Conservation (phyloP, 2,888 invertebrate genomes). For the Nomada fucata region DNA sequence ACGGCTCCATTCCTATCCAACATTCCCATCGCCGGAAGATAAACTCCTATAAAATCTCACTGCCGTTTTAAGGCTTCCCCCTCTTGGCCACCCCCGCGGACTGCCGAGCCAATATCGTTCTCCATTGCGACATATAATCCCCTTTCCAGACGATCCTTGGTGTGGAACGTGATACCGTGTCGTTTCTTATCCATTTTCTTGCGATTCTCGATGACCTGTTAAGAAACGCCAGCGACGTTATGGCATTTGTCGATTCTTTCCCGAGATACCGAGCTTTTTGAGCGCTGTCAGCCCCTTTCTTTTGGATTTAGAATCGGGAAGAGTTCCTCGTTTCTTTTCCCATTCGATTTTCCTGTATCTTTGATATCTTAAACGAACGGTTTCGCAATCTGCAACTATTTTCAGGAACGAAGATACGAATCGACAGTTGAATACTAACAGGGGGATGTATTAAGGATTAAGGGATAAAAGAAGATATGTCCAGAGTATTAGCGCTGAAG, state of each 20-base stretch:
- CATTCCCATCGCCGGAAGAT: slow-evolving; percentile 77
- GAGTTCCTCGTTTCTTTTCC: background rate
- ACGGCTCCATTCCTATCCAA: slow-evolving; percentile 72
- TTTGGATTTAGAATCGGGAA: background rate
- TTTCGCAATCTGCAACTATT: too few relatives aligned
- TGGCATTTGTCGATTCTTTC: background rate
- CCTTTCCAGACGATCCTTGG: slow-evolving; percentile 38
- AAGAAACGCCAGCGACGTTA: background rate
- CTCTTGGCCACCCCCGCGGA: slow-evolving; percentile 40
- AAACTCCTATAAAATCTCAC: slow-evolving; percentile 80
- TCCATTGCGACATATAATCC: slow-evolving; percentile 64
- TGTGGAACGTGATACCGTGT: slow-evolving; percentile 16
- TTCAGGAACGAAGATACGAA: too few relatives aligned
- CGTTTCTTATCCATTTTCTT: slow-evolving; percentile 38
- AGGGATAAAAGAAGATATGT: too few relatives aligned
- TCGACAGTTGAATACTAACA: too few relatives aligned
- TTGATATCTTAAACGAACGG: too few relatives aligned
- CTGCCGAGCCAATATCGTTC: slow-evolving; percentile 71
- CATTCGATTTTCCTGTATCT: background rate
- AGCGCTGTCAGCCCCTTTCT: background rate
- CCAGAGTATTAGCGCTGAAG: too few relatives aligned
- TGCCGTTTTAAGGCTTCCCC: slow-evolving; percentile 75
- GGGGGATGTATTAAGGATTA: too few relatives aligned
- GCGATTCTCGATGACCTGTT: slow-evolving; percentile 28
- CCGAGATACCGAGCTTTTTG: background rate